Evolutionary conservation across 92 coral and sea anemone species (phyloP), one percentile per base, ranked within the genome.

Genomic region (Palythoa caribaeorum): DNA sequence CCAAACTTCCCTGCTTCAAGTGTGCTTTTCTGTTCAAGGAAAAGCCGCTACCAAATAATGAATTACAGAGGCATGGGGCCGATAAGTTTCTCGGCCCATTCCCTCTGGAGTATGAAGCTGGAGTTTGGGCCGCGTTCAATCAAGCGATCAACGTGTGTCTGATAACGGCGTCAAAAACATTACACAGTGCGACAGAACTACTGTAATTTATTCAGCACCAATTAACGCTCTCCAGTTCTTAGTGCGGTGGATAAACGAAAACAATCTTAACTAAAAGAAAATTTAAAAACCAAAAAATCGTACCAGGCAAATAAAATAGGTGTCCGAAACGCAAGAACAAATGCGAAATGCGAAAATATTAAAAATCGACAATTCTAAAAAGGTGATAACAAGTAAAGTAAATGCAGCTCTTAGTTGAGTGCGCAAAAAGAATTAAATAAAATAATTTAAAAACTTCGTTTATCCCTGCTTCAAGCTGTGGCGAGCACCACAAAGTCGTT

Each of bases 401-500:
- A 5, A 6, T 63, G 70, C 36, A 63, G 70, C 10, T 63, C 9
- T 63, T 63, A 28, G 6, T 63, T 59, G 19, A 6, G 11, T 17
- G 70, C 35, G 70, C 36, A 63, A 17, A n/a, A 63, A 55, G 75
- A 35, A 57, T 28, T 28, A 28, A 28, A 28, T 28, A 17, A 57
- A 57, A 59, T 59, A 14, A 3, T 13, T 4, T 10, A 13, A 15
- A 17, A 78, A n/a, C 74, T 38, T 68, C 53, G 53, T 36, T 59
- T 38, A 60, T 79, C 73, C 73, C 1, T 60, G 73, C 14, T 16
- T 37, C 21, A 40, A 20, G 76, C 21, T 20, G 16, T 21, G 53
- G 55, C 57, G 73, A 66, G 44, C 40, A 81, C 86, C 19, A 68
- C 59, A 44, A 35, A 39, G 13, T 48, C 40, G 40, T 81, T 81